Base-by-base conservation (phyloP, 2,888 invertebrate genomes). In the Stramonita haemastoma region DNA sequence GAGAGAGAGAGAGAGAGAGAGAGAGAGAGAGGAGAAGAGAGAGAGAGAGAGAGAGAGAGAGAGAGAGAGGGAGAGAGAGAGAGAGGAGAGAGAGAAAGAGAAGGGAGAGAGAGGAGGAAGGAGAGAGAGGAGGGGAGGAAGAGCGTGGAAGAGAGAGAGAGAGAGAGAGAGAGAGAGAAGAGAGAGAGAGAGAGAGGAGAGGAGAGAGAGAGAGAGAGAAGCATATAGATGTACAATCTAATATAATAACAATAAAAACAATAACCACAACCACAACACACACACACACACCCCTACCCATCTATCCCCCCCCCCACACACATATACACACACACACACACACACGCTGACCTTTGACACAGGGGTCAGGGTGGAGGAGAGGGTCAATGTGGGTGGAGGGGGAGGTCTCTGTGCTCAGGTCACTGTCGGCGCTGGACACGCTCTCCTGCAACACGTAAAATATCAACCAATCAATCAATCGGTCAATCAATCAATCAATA, bases 361-460 rank as follows among this genome's bases (percentile, higher is more conserved):
- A 32, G 88, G 87, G 88, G 57, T 36, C 26, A 87, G 87, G 84
- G 26, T 81, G 34, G 15, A 32, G 70, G 19, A 57, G 88, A 19
- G 90, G 91, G 29, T 94, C 93, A 11, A 90, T 88, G 46, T 91
- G 46, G 15, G 94, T 93, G 34, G 94, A 93, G 1, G 94, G 94
- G 86, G 94, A 93, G 57, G 93, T 92, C 46, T 94, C 95, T 29
- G 93, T 92, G 88, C 94, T 94, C 91, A 93, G 91, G 86, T 93
- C 93, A 90, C 95, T 95, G 87, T 94, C 94, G 15, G 91, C 93
- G 90, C 94, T 94, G 56, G 94, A 94, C 92, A 94, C 92, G 88
- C 94, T 95, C 86, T 95, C 95, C 95, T 95, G 93, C 15, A 93
- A 93, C n/a, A 77, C 87, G 90, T 84, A 81, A 90, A 66, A 19